Percentiles rank a stretch among this genome's conserved stretches.
Evolutionary conservation across 2,797 vertebrate genomes (phyloP).

Genomic region (Falco naumanni): DNA sequence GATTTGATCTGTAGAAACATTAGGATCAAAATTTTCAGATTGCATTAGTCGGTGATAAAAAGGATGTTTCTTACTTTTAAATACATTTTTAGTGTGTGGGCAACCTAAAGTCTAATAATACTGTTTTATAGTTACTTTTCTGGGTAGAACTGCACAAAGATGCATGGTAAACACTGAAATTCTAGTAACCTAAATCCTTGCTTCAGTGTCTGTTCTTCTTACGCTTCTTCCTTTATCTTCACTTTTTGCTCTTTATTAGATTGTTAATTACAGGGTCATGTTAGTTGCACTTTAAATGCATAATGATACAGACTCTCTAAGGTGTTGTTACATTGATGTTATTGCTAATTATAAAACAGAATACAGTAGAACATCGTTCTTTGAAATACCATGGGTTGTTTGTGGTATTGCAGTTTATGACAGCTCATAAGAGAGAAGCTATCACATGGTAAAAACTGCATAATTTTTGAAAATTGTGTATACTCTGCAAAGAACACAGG

Average conservation of each 20-base stretch:
- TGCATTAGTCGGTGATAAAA: background rate
- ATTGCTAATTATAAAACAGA: constrained; percentile 23
- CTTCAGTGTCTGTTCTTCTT: background rate
- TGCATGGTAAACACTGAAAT: background rate
- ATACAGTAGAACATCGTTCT: background rate
- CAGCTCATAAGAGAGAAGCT: constrained; percentile 7
- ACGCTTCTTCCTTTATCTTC: background rate
- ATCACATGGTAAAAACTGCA: background rate
- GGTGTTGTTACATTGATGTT: constrained; percentile 7
- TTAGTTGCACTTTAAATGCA: background rate
- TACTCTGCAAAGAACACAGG: background rate
- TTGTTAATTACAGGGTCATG: constrained; percentile 11
- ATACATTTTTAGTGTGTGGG: background rate
- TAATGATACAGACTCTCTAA: background rate
- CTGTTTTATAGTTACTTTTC: background rate
- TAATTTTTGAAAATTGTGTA: background rate
- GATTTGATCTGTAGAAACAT: background rate
- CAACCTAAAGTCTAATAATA: background rate
- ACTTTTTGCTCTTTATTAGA: background rate
- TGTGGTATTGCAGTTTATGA: background rate
- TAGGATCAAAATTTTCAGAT: background rate
- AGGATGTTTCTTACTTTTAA: background rate
- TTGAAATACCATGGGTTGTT: constrained; percentile 2
- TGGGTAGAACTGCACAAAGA: background rate
- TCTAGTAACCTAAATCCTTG: background rate